phyloP scores from a whole-genome alignment of 2,113 vertebrate genomes.

The Serilophus lunatus region DNA sequence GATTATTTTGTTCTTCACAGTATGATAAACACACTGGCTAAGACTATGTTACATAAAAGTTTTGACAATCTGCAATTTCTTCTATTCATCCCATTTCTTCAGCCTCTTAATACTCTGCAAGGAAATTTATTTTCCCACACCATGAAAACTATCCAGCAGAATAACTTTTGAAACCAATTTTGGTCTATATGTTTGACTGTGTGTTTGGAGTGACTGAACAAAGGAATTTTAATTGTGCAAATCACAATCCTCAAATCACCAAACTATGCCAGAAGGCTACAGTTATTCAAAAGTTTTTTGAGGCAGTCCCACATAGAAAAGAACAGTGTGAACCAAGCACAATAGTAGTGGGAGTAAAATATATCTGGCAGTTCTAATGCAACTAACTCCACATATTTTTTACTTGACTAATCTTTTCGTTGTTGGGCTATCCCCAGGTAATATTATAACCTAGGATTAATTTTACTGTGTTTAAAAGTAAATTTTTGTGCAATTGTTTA shows the following conservation, averaged over 20 bases:
- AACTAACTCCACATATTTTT: background rate
- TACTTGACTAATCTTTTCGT: background rate
- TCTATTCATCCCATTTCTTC: background rate
- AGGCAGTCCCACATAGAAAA: background rate
- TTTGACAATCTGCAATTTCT: background rate
- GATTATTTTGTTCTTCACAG: background rate
- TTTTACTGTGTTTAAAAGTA: background rate
- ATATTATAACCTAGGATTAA: background rate
- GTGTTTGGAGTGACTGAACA: background rate
- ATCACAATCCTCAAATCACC: background rate
- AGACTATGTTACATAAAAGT: background rate
- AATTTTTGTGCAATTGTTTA: background rate
- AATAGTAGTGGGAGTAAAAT: background rate
- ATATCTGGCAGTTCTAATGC: background rate
- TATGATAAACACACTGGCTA: background rate
- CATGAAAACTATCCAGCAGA: background rate
- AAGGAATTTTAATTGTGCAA: background rate
- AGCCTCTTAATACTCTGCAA: background rate
- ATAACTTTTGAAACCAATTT: background rate
- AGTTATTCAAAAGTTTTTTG: background rate
- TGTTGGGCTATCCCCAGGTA: background rate
- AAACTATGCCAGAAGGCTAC: background rate
- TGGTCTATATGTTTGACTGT: background rate
- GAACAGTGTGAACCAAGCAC: background rate
- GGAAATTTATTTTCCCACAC: background rate